Conservation (phyloP, 2,888 invertebrate genomes). For the Myopa tessellatipennis region DNA sequence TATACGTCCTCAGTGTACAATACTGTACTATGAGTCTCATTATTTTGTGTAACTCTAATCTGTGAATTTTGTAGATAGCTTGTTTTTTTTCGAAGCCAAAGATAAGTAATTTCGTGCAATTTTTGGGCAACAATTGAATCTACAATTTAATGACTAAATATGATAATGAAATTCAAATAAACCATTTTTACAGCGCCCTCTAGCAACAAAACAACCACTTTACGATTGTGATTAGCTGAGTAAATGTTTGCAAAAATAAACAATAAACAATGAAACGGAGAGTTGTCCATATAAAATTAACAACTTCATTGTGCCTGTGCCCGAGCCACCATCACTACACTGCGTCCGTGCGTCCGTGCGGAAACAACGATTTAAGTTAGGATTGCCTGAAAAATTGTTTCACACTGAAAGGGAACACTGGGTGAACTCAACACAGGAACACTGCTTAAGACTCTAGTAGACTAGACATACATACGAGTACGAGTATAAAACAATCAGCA, state of each 20-base stretch:
- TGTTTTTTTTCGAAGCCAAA: not conserved
- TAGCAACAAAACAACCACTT: not conserved
- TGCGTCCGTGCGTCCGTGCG: not conserved
- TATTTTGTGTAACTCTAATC: too few species aligned
- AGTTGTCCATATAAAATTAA: conserved; percentile 11
- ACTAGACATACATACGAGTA: too few species aligned
- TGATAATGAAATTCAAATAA: conserved; percentile 12
- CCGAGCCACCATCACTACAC: not conserved
- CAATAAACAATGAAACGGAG: conserved; percentile 27
- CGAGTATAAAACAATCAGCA: too few species aligned
- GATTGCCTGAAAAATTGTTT: conserved; percentile 12
- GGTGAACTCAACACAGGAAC: not conserved
- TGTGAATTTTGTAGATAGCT: not conserved
- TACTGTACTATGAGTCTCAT: too few species aligned
- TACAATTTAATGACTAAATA: not conserved
- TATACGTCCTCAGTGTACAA: too few species aligned
- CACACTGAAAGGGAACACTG: conserved; percentile 6
- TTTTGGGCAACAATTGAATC: conserved; percentile 4
- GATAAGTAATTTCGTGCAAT: not conserved
- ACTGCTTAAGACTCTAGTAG: not conserved
- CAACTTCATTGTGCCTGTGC: not conserved
- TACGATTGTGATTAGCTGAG: conserved; percentile 11
- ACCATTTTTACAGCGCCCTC: conserved; percentile 15
- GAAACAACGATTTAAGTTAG: conserved; percentile 9
- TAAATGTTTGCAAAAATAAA: conserved; percentile 18